Evolutionary conservation across 2,797 vertebrate genomes (phyloP), one percentile per base, ranked within the genome.

Genomic region (Gila robusta): DNA sequence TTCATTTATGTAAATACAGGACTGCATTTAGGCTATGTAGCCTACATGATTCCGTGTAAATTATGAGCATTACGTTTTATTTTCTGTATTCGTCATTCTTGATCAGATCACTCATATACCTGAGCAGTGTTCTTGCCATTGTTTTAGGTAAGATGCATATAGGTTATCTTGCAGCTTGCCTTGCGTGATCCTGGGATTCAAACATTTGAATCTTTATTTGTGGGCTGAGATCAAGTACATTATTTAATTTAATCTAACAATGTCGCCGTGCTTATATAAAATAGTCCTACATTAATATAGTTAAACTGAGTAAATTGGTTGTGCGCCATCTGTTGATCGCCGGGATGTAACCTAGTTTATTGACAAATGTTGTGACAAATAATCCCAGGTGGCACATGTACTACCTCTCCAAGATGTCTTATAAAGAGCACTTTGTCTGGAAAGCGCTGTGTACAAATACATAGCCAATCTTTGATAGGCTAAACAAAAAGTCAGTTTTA

Each of bases 251-350:
- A 41, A 32, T 23, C 21, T 17, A 74, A 66, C 28, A 74, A 49
- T 17, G 28, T 49, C 28, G 21, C 8, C 35, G 39, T 79, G 62
- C 44, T 41, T 71, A 32, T 16, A 49, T 66, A n/a, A 69, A 70
- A 81, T 52, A 52, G 16, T 17, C 47, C 23, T 71, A 4, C 16
- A 49, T 17, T 16, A 32, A 32, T 41, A 21, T 52, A 21, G 35
- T 7, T 35, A 21, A 28, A 74, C 11, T n/a, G 41, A 21, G 52
- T 12, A 35, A 28, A 49, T 44, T 9, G 70, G 26, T 16, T 39
- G 80, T 52, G 44, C 81, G 71, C 87, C 87, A 86, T 84, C 47
- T 87, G 81, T 86, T 87, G 83, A 87, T 78, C 76, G 17, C 9
- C 14, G 52, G 47, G 49, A 87, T 47, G 54, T 52, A 44, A 14